phyloP scores from a whole-genome alignment of 2,888 invertebrate species.

The Tetranychus piercei region DNA sequence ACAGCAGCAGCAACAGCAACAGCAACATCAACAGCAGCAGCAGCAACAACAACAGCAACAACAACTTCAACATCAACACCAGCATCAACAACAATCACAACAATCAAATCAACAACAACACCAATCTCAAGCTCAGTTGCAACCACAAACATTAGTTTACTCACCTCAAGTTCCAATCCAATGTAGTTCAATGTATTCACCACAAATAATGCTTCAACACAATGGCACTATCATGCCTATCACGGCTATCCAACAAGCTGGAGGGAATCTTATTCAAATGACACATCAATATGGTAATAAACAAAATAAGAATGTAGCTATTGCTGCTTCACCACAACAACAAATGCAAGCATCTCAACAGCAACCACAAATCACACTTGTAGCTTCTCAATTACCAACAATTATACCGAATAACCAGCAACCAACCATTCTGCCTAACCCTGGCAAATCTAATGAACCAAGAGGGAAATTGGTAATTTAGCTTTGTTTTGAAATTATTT shows the following conservation, averaged over 20 bases:
- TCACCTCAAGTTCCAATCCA: background rate
- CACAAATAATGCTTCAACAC: background rate
- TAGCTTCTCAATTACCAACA: background rate
- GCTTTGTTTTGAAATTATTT: too few relatives aligned
- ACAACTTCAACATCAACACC: background rate
- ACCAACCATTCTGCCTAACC: too few relatives aligned
- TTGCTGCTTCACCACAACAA: too few relatives aligned
- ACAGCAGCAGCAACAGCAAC: too few relatives aligned
- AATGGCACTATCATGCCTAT: background rate
- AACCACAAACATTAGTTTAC: slow-evolving; percentile 9
- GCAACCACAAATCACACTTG: background rate
- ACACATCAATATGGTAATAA: background rate
- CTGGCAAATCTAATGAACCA: too few relatives aligned
- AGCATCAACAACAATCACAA: background rate
- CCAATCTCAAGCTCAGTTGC: slow-evolving; percentile 2
- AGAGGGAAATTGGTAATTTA: too few relatives aligned
- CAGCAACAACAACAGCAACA: background rate
- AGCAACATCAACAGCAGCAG: background rate
- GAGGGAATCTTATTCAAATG: background rate
- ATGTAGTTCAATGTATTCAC: background rate
- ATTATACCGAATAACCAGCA: background rate
- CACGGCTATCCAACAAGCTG: background rate
- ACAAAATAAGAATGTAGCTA: background rate
- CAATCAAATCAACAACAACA: slow-evolving; percentile 2
- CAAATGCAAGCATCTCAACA: too few relatives aligned